These are phyloP conservation scores for Gastracanthus pulcherrimus DNA, from an alignment of 2,888 invertebrate genomes.

Conservation along the genomic window DNA sequence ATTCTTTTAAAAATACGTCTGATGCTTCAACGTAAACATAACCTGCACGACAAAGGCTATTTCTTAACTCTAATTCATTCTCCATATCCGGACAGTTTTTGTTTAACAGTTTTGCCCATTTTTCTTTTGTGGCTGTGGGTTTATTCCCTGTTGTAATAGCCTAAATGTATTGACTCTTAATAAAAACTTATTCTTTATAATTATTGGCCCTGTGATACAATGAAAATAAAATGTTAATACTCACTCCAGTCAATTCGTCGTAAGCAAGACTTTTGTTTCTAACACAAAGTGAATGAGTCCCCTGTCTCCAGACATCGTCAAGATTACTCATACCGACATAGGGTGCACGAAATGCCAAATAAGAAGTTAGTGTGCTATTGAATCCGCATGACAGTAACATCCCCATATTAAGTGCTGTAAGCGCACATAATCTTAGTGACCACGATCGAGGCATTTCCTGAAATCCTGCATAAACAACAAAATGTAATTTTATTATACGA, in stretches of 20 bases:
- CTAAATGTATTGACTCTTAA: background rate
- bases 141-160: background rate
- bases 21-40: constrained; percentile 75
- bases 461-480: constrained; percentile 61
- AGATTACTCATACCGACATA: constrained; percentile 73
- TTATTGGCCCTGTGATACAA: background rate
- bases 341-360: constrained; percentile 73
- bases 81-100: constrained; percentile 74
- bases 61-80: constrained; percentile 65
- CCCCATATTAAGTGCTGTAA: constrained; percentile 65
- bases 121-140: constrained; percentile 15
- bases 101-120: constrained; percentile 74
- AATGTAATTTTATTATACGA: background rate
- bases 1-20: constrained; percentile 68
- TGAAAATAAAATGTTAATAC: background rate
- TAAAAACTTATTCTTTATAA: background rate
- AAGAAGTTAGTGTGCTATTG: constrained; percentile 73
- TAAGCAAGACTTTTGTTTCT: constrained; percentile 76
- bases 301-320: constrained; percentile 71
- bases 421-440: constrained; percentile 65
- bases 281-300: constrained; percentile 76
- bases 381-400: constrained; percentile 67
- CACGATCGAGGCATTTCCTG: constrained; percentile 64
- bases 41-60: constrained; percentile 72
- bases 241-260: constrained; percentile 64